phyloP scores from a whole-genome alignment of 2,113 vertebrate species.

The Eulacestoma nigropectus region DNA sequence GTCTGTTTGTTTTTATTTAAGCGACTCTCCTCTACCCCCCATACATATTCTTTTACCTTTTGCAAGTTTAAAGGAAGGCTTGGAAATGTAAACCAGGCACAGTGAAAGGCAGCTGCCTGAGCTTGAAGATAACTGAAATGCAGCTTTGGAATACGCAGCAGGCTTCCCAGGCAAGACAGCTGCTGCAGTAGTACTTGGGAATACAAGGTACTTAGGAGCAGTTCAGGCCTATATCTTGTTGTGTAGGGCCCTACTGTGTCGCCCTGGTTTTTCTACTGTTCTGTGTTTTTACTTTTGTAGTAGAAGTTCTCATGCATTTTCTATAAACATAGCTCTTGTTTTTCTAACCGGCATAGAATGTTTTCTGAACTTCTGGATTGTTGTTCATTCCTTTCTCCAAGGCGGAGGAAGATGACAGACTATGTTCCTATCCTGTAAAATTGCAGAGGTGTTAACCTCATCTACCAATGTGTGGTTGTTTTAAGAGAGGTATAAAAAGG shows the following conservation, averaged over 20 bases:
- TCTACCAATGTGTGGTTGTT: no score
- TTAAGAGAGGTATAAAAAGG: no score
- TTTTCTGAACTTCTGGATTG: no score
- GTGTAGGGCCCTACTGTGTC: background rate
- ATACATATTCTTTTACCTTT: background rate
- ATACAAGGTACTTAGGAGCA: background rate
- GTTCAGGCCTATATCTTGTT: background rate
- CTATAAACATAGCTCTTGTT: no score
- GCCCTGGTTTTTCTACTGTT: no score
- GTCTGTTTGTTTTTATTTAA: background rate
- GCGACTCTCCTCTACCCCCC: rapidly evolving
- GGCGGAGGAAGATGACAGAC: no score
- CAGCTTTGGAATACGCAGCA: background rate
- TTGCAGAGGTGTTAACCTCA: no score
- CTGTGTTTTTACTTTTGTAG: no score
- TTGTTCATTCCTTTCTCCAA: no score
- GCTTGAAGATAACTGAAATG: background rate
- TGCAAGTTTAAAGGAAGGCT: background rate
- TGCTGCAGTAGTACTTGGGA: background rate
- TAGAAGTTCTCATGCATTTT: no score
- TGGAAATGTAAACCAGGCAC: background rate
- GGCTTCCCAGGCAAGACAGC: background rate
- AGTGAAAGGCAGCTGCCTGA: background rate
- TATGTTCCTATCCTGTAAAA: no score
- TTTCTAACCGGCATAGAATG: no score